These are phyloP conservation scores for Rhopilema esculentum DNA, from an alignment of 30 jellyfish, hydroid and myxozoan genomes.

Conservation along the genomic window DNA sequence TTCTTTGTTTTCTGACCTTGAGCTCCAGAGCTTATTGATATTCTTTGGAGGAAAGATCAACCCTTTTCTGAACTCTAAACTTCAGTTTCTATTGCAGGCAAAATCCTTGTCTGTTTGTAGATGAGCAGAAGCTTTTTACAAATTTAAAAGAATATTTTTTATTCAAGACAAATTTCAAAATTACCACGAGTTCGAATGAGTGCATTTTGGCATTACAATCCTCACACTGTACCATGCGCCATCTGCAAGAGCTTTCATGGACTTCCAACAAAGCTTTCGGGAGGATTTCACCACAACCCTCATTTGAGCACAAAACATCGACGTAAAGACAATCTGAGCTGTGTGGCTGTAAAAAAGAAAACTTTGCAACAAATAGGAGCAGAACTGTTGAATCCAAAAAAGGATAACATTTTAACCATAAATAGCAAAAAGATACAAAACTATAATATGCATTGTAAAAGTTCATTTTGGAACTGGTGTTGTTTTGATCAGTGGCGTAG, in stretches of 20 bases:
- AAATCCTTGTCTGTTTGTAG: too few relatives aligned
- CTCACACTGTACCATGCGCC: slow-evolving; percentile 48
- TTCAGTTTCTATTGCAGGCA: too few relatives aligned
- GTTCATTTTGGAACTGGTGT: too few relatives aligned
- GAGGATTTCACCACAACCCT: slow-evolving; percentile 36
- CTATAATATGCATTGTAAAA: too few relatives aligned
- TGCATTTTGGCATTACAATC: slow-evolving; percentile 34
- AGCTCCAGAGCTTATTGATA: too few relatives aligned
- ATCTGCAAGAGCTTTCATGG: slow-evolving; percentile 37
- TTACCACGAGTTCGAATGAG: slow-evolving; percentile 44
- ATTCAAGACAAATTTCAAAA: neutral
- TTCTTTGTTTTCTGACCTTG: too few relatives aligned
- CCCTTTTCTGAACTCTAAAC: too few relatives aligned
- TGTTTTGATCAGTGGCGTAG: too few relatives aligned
- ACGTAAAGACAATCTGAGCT: slow-evolving; percentile 31
- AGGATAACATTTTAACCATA: neutral
- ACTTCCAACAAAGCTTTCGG: neutral
- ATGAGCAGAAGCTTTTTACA: too few relatives aligned
- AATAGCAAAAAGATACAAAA: too few relatives aligned
- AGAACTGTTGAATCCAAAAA: neutral
- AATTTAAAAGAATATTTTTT: too few relatives aligned
- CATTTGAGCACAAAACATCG: slow-evolving; percentile 16
- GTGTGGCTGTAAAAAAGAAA: slow-evolving; percentile 35
- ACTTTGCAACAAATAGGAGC: neutral
- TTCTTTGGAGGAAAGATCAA: too few relatives aligned